phyloP scores from a whole-genome alignment of 2,113 vertebrate species.

The Mastomys natalensis region DNA sequence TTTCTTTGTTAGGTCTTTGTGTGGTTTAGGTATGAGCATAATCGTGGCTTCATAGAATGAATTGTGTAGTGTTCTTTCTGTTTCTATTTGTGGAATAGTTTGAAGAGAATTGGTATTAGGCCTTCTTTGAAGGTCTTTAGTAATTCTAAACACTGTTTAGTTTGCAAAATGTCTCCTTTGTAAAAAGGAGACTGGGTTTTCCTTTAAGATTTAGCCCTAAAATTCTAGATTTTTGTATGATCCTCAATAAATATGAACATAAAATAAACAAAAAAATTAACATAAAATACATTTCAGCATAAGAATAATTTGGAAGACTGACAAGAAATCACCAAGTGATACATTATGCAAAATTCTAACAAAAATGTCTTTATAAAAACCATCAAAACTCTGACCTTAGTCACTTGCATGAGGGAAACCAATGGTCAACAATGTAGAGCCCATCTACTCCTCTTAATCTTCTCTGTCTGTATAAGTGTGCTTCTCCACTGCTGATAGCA shows the following conservation, averaged over 20 bases:
- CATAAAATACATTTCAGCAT: neutral
- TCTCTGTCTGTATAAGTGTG: neutral
- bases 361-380: neutral
- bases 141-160: neutral
- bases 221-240: neutral
- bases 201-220: neutral
- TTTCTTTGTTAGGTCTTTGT: too few relatives aligned
- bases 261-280: neutral
- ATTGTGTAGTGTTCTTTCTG: too few relatives aligned
- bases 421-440: slow-evolving; percentile 36
- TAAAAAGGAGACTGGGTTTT: neutral
- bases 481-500: neutral
- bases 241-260: neutral
- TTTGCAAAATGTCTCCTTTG: neutral
- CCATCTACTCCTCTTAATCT: neutral
- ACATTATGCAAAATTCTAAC: neutral
- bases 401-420: neutral
- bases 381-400: neutral
- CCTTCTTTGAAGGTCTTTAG: neutral
- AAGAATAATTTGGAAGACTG: neutral
- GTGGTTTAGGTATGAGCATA: too few relatives aligned
- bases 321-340: neutral
- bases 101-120: too few relatives aligned
- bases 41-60: too few relatives aligned
- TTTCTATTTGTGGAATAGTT: too few relatives aligned